Percentiles rank a stretch among this genome's conserved stretches.
Evolutionary conservation across 2,888 invertebrate species (phyloP).

Genomic region (Pilophorus perplexus): DNA sequence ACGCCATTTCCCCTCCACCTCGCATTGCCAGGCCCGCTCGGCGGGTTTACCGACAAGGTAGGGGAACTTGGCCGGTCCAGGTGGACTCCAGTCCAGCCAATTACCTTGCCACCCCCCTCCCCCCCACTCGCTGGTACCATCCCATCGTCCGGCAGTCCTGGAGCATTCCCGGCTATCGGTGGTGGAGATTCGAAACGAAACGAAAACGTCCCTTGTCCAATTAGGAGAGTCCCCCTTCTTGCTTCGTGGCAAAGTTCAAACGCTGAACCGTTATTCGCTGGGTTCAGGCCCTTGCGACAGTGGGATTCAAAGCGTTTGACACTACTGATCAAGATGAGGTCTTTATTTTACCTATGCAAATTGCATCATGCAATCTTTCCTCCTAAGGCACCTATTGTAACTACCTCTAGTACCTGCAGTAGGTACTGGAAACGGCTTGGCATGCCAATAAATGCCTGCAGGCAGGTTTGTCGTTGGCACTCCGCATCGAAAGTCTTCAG

Average conservation of each 20-base stretch:
- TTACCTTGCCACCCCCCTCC: conserved; percentile 13
- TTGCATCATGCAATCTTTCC: no score
- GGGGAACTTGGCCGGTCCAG: conserved; percentile 13
- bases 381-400: no score
- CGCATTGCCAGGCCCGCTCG: not conserved
- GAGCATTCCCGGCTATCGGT: conserved; percentile 19
- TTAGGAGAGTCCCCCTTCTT: conserved; percentile 16
- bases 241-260: conserved; percentile 15
- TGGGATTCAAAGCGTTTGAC: no score
- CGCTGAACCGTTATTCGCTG: no score
- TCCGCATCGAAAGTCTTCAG: no score
- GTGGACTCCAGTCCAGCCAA: conserved; percentile 32
- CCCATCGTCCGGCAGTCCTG: not conserved
- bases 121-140: not conserved
- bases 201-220: conserved; percentile 30
- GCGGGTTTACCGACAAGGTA: not conserved
- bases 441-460: no score
- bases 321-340: no score
- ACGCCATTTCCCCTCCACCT: conserved; percentile 5
- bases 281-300: no score
- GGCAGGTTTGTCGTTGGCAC: no score
- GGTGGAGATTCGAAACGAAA: conserved; percentile 12
- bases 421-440: no score
- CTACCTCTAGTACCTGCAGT: no score
- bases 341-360: no score